These are phyloP conservation scores for Lacerta viridis DNA, from an alignment of 2,797 vertebrate genomes.

Conservation along the genomic window DNA sequence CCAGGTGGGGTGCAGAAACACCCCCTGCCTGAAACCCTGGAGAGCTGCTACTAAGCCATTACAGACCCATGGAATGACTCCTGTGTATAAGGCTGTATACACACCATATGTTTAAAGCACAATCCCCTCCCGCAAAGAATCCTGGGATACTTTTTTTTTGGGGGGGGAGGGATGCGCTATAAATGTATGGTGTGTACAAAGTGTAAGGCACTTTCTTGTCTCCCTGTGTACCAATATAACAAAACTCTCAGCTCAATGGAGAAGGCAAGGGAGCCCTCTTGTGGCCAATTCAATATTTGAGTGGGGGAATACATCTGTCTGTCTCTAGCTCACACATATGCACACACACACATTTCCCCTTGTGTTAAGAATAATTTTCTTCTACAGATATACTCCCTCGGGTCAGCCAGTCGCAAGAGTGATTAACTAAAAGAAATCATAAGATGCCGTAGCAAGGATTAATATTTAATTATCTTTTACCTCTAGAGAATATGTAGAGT, in stretches of 20 bases:
- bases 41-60: background rate
- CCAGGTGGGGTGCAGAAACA: too few species aligned
- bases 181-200: too few species aligned
- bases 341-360: too few species aligned
- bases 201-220: too few species aligned
- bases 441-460: constrained; percentile 57
- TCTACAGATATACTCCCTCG: constrained; percentile 55
- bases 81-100: too few species aligned
- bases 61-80: too few species aligned
- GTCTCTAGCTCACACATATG: background rate
- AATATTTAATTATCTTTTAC: constrained; percentile 68
- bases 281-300: constrained; percentile 4
- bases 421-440: constrained; percentile 65
- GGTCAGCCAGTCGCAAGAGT: background rate
- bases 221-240: too few species aligned
- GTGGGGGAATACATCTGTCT: background rate
- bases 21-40: background rate
- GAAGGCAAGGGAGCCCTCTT: constrained; percentile 26
- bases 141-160: too few species aligned
- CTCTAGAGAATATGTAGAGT: constrained; percentile 20
- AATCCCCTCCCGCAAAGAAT: too few species aligned
- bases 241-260: background rate
- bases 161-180: too few species aligned
- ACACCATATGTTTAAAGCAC: too few species aligned
- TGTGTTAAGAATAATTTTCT: constrained; percentile 32